A percentile compares a stretch with the other conserved stretches of the same genome.
These are phyloP conservation scores for Fissipunctia ypsillon DNA, from an alignment of 2,888 invertebrate genomes.

Conservation along the genomic window DNA sequence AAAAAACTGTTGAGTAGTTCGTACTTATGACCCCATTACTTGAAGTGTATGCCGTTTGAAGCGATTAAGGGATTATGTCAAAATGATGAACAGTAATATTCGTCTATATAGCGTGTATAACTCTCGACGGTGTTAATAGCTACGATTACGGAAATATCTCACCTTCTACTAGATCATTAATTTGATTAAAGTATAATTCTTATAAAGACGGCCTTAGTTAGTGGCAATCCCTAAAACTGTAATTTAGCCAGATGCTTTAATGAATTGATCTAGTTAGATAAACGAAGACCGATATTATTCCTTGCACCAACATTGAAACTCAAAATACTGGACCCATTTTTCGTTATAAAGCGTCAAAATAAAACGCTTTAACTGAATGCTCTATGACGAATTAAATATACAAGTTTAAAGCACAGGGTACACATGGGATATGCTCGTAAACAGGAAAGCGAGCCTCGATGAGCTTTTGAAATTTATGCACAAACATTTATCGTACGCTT, in stretches of 20 bases:
- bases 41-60: constrained; percentile 37
- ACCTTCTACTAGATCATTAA: constrained; percentile 21
- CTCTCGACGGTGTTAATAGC: constrained; percentile 33
- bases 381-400: constrained; percentile 63
- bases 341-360: constrained; percentile 14
- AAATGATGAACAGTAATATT: constrained; percentile 42
- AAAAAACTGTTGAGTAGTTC: constrained; percentile 16
- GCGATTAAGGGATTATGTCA: constrained; percentile 51
- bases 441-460: constrained; percentile 69
- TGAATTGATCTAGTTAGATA: constrained; percentile 12
- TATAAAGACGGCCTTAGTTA: neutral
- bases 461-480: constrained; percentile 79
- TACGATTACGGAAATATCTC: constrained; percentile 30
- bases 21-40: constrained; percentile 9
- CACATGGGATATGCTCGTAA: constrained; percentile 71
- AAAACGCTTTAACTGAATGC: constrained; percentile 42
- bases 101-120: neutral
- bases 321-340: neutral
- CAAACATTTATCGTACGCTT: constrained; percentile 77
- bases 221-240: constrained; percentile 14
- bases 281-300: constrained; percentile 2
- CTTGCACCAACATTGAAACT: neutral
- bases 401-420: constrained; percentile 63
- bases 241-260: constrained; percentile 7
- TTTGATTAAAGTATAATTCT: constrained; percentile 26